Base-by-base conservation (phyloP, 1,140 invertebrate genomes). In the Heliconius hewitsoni region DNA sequence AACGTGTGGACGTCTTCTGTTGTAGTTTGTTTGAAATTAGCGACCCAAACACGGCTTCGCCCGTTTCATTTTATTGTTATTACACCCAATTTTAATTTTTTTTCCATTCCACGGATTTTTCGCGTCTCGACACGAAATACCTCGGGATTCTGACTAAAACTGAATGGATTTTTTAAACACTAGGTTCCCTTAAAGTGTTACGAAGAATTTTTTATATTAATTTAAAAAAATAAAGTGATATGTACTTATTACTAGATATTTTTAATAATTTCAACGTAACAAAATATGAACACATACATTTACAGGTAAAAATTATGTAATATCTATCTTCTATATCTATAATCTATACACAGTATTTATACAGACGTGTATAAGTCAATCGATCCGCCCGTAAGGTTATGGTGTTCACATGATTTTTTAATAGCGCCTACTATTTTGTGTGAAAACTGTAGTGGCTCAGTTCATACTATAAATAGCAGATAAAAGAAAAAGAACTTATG, bases 361-460 rank as follows among this genome's bases (percentile, higher is more conserved):
- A 73, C 71, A 73, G 42, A 42, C 23, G 27, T 42, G 71, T 73
- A 27, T 39, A 50, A 27, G 39, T 46, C 72, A 46, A 73, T 73
- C 72, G 72, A 73, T 73, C 19, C 42, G 72, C 50, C 72, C 19
- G 39, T 73, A 73, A 27, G 72, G 39, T 27, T 73, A 39, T 30
- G 72, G 42, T 73, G 42, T 23, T 39, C 71, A 73, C 23, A 73
- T 73, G 71, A 30, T 66, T 66, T 66, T 66, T 66, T 66, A 66
- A 66, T 66, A 27, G 60, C 60, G 60, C 1, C 11, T 13, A 66
- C 60, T 66, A 66, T 66, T 66, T 66, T 30, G 60, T 66, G 60
- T 66, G 60, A 66, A 30, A 30, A 66, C 11, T 66, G 60, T 66
- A 16, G 60, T 66, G 11, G 27, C 60, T n/a, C 60, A 30, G 60